phyloP scores from a whole-genome alignment of 2,797 vertebrate genomes.

The Gouania willdenowi region DNA sequence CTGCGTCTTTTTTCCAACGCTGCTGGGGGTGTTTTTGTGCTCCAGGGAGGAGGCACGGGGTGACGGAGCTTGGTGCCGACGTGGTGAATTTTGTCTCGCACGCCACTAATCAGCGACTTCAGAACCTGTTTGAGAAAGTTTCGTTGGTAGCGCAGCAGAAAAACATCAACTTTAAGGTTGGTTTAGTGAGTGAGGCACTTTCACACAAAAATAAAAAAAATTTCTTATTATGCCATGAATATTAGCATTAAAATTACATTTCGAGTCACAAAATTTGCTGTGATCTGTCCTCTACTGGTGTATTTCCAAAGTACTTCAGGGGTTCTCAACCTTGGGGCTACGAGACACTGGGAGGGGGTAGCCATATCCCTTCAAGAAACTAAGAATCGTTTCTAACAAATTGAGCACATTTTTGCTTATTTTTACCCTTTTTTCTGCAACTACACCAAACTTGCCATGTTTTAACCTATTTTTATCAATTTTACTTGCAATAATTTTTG shows the following conservation, averaged over 20 bases:
- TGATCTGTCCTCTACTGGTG: not conserved
- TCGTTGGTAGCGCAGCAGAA: constrained; percentile 91
- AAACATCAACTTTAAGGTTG: constrained; percentile 91
- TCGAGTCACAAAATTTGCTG: too few species aligned
- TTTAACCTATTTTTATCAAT: too few species aligned
- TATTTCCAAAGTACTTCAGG: not conserved
- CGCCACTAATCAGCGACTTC: constrained; percentile 89
- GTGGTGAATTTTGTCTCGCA: constrained; percentile 91
- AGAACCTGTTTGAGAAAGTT: constrained; percentile 89
- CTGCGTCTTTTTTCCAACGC: not conserved
- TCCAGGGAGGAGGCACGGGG: constrained; percentile 86
- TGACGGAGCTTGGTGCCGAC: constrained; percentile 89
- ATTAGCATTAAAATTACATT: not conserved
- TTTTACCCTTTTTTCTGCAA: too few species aligned
- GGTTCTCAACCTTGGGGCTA: too few species aligned
- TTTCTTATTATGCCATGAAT: not conserved
- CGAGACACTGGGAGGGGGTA: too few species aligned
- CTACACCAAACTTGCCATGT: too few species aligned
- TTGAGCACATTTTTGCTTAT: too few species aligned
- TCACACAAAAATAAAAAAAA: not conserved
- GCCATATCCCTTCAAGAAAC: too few species aligned
- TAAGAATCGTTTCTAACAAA: too few species aligned
- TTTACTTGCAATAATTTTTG: too few species aligned
- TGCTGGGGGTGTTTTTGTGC: too few species aligned
- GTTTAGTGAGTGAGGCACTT: not conserved